Conservation (phyloP, 1,140 invertebrate species). For the Neodiprion fabricii region DNA sequence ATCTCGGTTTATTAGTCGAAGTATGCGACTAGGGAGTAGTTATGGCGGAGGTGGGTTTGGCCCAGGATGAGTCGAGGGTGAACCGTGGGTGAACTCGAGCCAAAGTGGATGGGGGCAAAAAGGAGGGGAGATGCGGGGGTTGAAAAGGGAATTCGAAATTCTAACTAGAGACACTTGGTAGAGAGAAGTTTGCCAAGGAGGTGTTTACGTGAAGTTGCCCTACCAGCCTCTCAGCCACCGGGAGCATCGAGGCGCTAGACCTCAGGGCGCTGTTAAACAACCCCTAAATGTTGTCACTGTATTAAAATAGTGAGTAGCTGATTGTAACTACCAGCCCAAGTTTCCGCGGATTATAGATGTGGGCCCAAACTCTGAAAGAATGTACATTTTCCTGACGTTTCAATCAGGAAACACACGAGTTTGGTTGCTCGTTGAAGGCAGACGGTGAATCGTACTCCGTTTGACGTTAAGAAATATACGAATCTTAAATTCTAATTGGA, state of each 20-base stretch:
- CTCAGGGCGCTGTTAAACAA: slow-evolving; percentile 35
- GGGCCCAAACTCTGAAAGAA: no score
- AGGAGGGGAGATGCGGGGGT: slow-evolving; percentile 15
- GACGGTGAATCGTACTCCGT: background rate
- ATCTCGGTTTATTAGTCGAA: slow-evolving; percentile 16
- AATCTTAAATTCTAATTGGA: slow-evolving; percentile 4
- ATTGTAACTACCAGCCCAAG: background rate
- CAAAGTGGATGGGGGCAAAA: slow-evolving; percentile 14
- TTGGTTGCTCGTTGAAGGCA: no score
- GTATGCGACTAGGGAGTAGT: slow-evolving; percentile 12
- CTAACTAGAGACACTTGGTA: slow-evolving; percentile 35
- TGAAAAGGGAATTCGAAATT: slow-evolving; percentile 41
- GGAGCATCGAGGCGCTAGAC: slow-evolving; percentile 26
- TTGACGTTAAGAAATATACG: background rate
- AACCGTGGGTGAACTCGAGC: background rate
- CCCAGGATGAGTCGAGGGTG: slow-evolving; percentile 1
- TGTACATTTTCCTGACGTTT: no score
- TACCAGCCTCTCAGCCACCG: slow-evolving; percentile 20
- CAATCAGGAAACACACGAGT: no score
- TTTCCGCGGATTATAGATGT: no score
- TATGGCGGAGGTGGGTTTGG: slow-evolving; percentile 12
- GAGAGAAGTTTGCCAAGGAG: slow-evolving; percentile 41
- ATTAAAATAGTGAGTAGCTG: slow-evolving; percentile 32
- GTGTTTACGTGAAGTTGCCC: slow-evolving; percentile 40
- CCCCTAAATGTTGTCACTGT: slow-evolving; percentile 40